Evolutionary conservation across 2,113 vertebrate species (phyloP).

Genomic region (Tragelaphus strepsiceros): DNA sequence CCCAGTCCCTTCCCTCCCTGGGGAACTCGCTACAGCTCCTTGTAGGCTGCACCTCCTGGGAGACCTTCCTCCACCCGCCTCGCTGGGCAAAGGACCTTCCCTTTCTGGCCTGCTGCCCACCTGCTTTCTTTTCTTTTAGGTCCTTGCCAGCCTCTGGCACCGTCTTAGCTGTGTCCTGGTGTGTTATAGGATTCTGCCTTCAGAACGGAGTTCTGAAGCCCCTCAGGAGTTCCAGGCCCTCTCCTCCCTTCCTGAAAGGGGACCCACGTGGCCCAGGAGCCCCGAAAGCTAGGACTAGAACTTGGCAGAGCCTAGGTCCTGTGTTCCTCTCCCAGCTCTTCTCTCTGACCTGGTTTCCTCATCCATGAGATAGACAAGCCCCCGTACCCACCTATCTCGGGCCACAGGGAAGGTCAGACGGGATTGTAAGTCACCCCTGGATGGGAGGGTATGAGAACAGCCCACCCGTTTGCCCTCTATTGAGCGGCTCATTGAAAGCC

Average conservation of each 20-base stretch:
- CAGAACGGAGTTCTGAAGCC: neutral
- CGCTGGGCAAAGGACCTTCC: neutral
- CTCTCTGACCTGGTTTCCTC: neutral
- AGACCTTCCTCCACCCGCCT: neutral
- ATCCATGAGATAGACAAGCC: neutral
- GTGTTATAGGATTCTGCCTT: neutral
- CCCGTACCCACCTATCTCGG: fast-evolving
- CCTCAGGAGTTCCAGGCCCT: neutral
- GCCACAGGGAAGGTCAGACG: fast-evolving
- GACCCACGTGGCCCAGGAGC: fast-evolving
- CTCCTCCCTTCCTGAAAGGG: neutral
- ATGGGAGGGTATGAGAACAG: too few relatives aligned
- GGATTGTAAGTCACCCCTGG: too few relatives aligned
- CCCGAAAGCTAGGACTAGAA: fast-evolving
- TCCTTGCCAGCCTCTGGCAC: neutral
- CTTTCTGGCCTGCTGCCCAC: neutral
- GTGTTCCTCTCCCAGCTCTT: neutral
- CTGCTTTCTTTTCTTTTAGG: neutral
- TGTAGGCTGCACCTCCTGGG: fast-evolving
- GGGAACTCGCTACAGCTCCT: neutral
- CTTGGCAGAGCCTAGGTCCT: fast-evolving
- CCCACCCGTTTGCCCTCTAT: fast-evolving
- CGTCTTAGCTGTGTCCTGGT: fast-evolving
- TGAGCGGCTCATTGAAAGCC: fast-evolving
- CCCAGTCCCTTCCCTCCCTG: too few relatives aligned